Evolutionary conservation across 1,140 invertebrate genomes (phyloP).

Genomic region (Proctacanthus coquilletti): DNA sequence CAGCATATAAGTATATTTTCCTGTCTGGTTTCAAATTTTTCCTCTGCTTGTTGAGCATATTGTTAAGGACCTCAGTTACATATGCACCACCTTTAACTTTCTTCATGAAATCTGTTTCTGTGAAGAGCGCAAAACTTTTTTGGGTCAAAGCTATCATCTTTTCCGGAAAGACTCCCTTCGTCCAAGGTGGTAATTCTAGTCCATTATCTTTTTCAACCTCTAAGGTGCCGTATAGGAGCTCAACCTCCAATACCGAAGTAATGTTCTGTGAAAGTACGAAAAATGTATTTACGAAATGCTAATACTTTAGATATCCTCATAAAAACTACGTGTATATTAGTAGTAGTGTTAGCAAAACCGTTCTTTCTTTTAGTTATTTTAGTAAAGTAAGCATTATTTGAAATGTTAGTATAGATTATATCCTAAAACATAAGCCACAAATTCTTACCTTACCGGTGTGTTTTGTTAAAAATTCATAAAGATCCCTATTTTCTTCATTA

Average conservation of each 20-base stretch:
- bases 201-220: slow-evolving; percentile 50
- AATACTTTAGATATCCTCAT: too few relatives aligned
- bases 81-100: slow-evolving; percentile 53
- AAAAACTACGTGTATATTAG: too few relatives aligned
- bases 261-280: slow-evolving; percentile 33
- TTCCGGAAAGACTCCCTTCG: slow-evolving; percentile 48
- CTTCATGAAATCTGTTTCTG: slow-evolving; percentile 52
- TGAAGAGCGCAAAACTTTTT: slow-evolving; percentile 50
- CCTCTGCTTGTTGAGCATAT: slow-evolving; percentile 29
- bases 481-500: slow-evolving; percentile 36
- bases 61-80: slow-evolving; percentile 30
- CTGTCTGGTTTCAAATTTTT: slow-evolving; percentile 23
- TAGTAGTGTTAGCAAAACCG: too few relatives aligned
- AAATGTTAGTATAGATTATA: slow-evolving; percentile 1
- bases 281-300: too few relatives aligned
- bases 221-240: slow-evolving; percentile 57
- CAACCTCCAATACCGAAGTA: slow-evolving; percentile 45
- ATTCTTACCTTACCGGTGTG: slow-evolving; percentile 41
- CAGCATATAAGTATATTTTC: slow-evolving; percentile 47
- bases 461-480: slow-evolving; percentile 46
- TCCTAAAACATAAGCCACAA: background rate
- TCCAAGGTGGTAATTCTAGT: slow-evolving; percentile 53
- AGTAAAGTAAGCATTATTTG: too few relatives aligned
- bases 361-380: too few relatives aligned
- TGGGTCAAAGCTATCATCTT: slow-evolving; percentile 49